Base-by-base conservation (phyloP, 1,140 invertebrate genomes). In the Leptinotarsa undecemlineata region DNA sequence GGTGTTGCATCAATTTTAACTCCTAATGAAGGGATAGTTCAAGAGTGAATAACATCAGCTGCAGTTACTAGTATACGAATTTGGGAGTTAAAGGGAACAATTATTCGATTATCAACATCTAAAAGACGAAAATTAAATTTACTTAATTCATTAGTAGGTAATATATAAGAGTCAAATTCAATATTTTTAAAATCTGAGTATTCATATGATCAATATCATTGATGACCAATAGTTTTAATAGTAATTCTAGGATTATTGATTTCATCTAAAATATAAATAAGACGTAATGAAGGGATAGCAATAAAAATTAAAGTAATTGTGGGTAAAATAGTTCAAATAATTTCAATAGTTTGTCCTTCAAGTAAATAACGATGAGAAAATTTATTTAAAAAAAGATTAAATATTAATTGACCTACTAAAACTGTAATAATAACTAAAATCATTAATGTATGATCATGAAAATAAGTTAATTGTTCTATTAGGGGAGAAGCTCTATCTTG, bases 11-110 rank as follows among this genome's bases (percentile, higher is more conserved):
- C 90, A 75, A 88, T 84, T 86, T 93, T 93, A 57, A 92, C 84
- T 17, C 89, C 89, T 85, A 91, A 81, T 0, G 86, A 80, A 13
- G 91, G 89, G 13, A 92, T 80, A 74, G 90, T 87, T 88, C 89
- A 92, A 69, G 90, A 90, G 84, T 92, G 91, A 86, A 93, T 88
- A 33, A 92, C 91, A 88, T 92, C 91, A 5, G 84, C 81, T 13
- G 90, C 87, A 76, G 88, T 87, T 51, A 90, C 83, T 86, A 91
- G 77, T 81, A 90, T 83, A 72, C 89, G 88, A 84, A 90, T 86
- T 85, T 88, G 84, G 61, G 84, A 84, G 77, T 89, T 87, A 81
- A 87, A 82, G 8, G 90, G 90, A 14, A 92, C 42, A 74, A 88
- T 74, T 79, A 88, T 79, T 78, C 87, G 87, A 82, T 91, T 90